Percentiles rank a stretch among this genome's conserved stretches.
Evolutionary conservation across 2,888 invertebrate species (phyloP).

Genomic region (Ephialtes manifestator): DNA sequence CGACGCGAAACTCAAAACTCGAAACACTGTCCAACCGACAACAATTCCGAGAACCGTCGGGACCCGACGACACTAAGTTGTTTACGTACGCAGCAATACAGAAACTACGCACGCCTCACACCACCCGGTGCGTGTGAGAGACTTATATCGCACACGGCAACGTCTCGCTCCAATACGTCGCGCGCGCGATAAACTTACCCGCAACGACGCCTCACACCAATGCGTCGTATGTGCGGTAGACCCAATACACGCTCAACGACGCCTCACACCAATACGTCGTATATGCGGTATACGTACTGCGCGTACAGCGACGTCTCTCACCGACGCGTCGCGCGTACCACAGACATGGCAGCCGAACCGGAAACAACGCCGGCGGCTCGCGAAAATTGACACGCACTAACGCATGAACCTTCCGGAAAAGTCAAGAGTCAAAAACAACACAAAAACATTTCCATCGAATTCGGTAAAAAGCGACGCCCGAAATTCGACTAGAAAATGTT

Average conservation of each 20-base stretch:
- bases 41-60: background rate
- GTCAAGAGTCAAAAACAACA: background rate
- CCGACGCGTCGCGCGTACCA: too few relatives aligned
- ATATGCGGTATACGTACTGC: too few relatives aligned
- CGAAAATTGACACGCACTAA: background rate
- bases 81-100: constrained; percentile 2
- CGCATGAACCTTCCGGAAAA: background rate
- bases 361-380: background rate
- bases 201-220: too few relatives aligned
- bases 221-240: too few relatives aligned
- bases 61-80: background rate
- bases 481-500: constrained; percentile 2
- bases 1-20: background rate
- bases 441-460: background rate
- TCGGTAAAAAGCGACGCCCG: background rate
- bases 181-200: too few relatives aligned
- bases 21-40: background rate
- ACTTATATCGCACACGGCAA: background rate
- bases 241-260: too few relatives aligned
- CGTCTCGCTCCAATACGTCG: constrained; percentile 1
- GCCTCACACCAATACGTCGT: too few relatives aligned
- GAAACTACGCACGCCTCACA: background rate
- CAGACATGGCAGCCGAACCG: constrained; percentile 5
- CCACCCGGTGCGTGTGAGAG: too few relatives aligned
- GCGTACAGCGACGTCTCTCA: too few relatives aligned